Base-by-base conservation (phyloP, 2,113 vertebrate species). In the Pollimyrus isidori region DNA sequence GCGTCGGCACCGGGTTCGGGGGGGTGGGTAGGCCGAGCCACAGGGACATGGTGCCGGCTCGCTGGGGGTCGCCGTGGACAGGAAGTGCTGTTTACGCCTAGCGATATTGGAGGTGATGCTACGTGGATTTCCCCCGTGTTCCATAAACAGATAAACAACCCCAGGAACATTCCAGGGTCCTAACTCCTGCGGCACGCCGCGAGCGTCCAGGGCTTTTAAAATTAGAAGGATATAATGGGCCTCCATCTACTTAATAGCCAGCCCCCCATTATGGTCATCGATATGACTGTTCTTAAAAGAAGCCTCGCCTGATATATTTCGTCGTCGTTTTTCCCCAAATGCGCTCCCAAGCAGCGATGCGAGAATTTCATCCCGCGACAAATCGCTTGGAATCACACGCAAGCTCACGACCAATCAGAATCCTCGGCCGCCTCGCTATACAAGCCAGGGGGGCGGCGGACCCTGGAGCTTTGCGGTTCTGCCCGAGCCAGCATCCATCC, bases 41-140 rank as follows among this genome's bases (percentile, higher is more conserved):
- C 65, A 90, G 82, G 89, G 91, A 65, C 89, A 86, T 58, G 42
- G 65, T 69, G 21, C 69, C 35, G 30, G 26, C 48, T 7, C 1
- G 48, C 48, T 23, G 23, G 26, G 45, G 48, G 48, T 50, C 84
- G 11, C 84, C 49, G 42, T 83, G 7, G 80, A n/a, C 80, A 83
- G 42, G 35, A 46, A 45, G 42, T 48, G 80, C 21, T 45, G 80
- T 83, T 83, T 39, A 48, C 3, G 13, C 69, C 69, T 39, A 39
- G 30, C 15, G 69, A 39, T 76, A 30, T 39, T 76, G 1, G 30
- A 76, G 11, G 35, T 76, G 69, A 76, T 15, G 17, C 62, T 9
- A 39, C 69, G 39, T 39, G 69, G 30, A 39, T 4, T 13, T 1
- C 7, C 7, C 30, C 5, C 69, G 2, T 11, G 30, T 39, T 39